Evolutionary conservation across 2,113 vertebrate species (phyloP), one percentile per base, ranked within the genome.

Genomic region (Spizaetus ornatus): DNA sequence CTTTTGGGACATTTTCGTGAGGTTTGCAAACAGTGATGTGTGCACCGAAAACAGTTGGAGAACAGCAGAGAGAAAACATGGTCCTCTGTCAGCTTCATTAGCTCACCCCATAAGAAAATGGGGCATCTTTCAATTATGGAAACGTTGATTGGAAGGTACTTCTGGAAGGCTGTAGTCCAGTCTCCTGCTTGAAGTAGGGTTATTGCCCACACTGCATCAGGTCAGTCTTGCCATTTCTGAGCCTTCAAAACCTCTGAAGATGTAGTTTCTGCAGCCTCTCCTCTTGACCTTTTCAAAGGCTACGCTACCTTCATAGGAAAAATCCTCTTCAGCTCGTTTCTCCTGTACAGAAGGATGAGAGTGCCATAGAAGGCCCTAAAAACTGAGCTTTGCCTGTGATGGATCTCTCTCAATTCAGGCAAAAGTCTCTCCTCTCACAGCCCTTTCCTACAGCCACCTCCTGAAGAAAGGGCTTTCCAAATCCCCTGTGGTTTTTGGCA

Each of bases 241-340:
- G 16, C 22, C 53, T 70, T 59, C 40, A 47, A 7, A 69, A 47
- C 13, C 11, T 43, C 45, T 73, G 43, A 14, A 34, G 55, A 15
- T 13, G n/a, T 10, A 0, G 0, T 34, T 77, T 48, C 34, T 78
- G 25, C 18, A 78, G 20, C 45, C 19, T 72, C 38, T 86, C 6
- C 56, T 48, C 29, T 31, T 36, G 47, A 63, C 32, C 19, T 61
- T 56, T 43, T 9, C n/a, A 7, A 65, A 55, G 29, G 13, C 63
- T n/a, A 0, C 29, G 25, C 21, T 38, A 3, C 11, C n/a, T 17
- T n/a, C 1, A 0, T 13, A 31, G 55, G 36, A 38, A 53, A 47
- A 38, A 62, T 34, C 16, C 48, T 71, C 61, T 50, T 21, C 50
- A 67, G 61, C 16, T 71, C 16, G 1, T 59, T 67, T 70, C 50